phyloP scores from a whole-genome alignment of 2,113 vertebrate species.

The Hucho hucho region DNA sequence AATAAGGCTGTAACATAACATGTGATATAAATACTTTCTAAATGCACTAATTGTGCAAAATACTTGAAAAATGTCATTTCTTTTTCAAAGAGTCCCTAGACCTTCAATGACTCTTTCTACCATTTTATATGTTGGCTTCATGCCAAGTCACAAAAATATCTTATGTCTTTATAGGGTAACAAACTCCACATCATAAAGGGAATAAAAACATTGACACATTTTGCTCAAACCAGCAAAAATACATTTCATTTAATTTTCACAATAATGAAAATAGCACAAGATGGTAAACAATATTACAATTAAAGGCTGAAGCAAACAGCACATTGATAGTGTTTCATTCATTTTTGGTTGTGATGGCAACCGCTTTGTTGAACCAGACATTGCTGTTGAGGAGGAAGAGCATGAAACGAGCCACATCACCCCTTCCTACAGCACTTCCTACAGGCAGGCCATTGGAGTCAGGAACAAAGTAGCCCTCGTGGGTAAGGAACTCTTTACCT shows the following conservation, averaged over 20 bases:
- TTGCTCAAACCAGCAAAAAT: too few relatives aligned
- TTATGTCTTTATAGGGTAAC: too few relatives aligned
- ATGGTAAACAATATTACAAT: background rate
- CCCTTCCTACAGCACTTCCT: constrained; percentile 54
- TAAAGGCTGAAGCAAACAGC: background rate
- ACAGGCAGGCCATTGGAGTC: constrained; percentile 43
- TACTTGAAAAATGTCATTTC: too few relatives aligned
- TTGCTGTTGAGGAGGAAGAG: constrained; percentile 68
- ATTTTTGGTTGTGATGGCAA: constrained; percentile 65
- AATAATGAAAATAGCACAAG: background rate
- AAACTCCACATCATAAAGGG: too few relatives aligned
- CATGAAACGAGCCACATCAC: constrained; percentile 73
- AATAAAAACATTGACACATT: too few relatives aligned
- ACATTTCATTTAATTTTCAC: constrained; percentile 23
- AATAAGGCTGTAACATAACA: too few relatives aligned
- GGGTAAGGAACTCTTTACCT: constrained; percentile 72
- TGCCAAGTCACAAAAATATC: constrained; percentile 21
- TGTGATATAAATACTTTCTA: too few relatives aligned
- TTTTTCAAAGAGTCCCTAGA: background rate
- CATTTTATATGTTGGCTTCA: too few relatives aligned
- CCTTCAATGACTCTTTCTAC: too few relatives aligned
- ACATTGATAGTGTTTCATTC: constrained; percentile 17
- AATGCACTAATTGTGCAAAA: too few relatives aligned
- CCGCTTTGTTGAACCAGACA: constrained; percentile 70
- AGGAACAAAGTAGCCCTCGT: constrained; percentile 74